Conservation (phyloP, 2,888 invertebrate genomes). For the Aethes cnicana region DNA sequence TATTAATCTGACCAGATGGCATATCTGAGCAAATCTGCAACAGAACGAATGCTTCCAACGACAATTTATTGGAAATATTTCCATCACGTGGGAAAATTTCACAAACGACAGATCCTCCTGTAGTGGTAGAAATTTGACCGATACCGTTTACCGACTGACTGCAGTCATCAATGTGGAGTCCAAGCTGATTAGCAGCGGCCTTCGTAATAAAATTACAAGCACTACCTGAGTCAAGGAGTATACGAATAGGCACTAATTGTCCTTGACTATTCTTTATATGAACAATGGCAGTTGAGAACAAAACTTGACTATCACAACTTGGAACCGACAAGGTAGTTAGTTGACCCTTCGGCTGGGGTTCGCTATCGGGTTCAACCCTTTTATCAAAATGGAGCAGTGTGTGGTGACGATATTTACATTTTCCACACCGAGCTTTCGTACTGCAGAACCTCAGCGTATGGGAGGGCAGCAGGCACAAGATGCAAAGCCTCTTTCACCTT, state of each 20-base stretch:
- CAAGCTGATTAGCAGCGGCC: not conserved
- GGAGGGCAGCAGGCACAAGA: no score
- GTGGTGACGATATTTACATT: no score
- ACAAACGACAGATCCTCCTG: not conserved
- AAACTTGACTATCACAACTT: not conserved
- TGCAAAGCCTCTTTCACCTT: no score
- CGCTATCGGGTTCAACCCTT: not conserved
- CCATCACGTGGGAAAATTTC: not conserved
- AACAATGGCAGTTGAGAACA: not conserved
- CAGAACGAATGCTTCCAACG: constrained; percentile 1
- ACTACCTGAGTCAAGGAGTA: not conserved
- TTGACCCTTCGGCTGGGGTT: not conserved
- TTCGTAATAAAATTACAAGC: not conserved
- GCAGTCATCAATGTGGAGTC: not conserved
- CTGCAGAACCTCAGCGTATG: no score
- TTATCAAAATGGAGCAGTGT: no score
- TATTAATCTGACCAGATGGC: not conserved
- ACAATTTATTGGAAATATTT: not conserved
- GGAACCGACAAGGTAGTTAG: not conserved
- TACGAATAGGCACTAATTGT: not conserved
- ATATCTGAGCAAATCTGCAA: not conserved
- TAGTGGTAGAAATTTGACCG: not conserved
- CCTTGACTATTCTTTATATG: not conserved
- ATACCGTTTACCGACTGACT: not conserved
- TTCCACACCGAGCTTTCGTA: no score